Percentiles rank a stretch among this genome's conserved stretches.
phyloP scores from a whole-genome alignment of 2,113 vertebrate genomes.

The Clarias macrocephalus region DNA sequence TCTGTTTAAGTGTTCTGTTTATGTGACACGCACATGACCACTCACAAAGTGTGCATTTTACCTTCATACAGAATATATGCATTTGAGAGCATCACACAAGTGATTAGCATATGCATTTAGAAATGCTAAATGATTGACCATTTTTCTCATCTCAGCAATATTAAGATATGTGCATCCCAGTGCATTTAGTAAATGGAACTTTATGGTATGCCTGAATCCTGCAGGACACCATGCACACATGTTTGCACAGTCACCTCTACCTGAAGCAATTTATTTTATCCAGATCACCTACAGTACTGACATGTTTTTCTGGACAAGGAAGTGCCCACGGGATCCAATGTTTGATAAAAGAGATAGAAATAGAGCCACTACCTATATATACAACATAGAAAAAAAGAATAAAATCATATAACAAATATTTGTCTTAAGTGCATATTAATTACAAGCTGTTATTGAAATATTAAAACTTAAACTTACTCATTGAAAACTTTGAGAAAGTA shows the following conservation, averaged over 20 bases:
- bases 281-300: not conserved
- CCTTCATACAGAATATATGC: not conserved
- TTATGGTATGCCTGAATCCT: not conserved
- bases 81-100: not conserved
- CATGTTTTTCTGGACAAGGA: not conserved
- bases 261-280: not conserved
- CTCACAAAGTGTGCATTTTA: not conserved
- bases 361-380: not conserved
- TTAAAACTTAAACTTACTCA: not conserved
- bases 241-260: not conserved
- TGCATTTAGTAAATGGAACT: not conserved
- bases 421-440: not conserved
- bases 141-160: not conserved
- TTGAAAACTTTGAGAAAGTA: conserved; percentile 17
- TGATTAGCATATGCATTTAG: not conserved
- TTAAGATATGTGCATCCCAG: not conserved
- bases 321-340: not conserved
- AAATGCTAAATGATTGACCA: not conserved
- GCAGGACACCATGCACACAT: not conserved
- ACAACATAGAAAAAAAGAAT: not conserved
- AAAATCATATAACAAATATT: not conserved
- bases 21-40: not conserved
- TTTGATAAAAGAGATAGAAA: not conserved
- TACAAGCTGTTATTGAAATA: not conserved
- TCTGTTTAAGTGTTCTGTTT: not conserved